phyloP scores from a whole-genome alignment of 2,797 vertebrate genomes.

The Mus minutoides region DNA sequence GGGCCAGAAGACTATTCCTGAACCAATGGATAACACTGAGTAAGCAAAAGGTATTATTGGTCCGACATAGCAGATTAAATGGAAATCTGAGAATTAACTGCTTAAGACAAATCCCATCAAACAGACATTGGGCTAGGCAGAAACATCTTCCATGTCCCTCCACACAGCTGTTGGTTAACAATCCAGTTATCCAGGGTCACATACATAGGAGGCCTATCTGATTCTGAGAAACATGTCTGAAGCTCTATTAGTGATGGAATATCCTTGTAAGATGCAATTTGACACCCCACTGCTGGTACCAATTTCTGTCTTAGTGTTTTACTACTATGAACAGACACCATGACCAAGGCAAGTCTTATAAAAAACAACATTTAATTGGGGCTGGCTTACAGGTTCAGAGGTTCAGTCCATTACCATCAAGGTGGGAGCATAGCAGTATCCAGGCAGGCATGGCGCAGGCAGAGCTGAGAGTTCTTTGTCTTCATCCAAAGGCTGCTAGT shows the following conservation, averaged over 20 bases:
- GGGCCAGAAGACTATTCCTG: background rate
- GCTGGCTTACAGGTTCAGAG: no score
- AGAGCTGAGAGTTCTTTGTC: no score
- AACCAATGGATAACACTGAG: background rate
- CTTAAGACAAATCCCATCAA: background rate
- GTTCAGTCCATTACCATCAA: no score
- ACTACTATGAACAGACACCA: no score
- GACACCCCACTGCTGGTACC: no score
- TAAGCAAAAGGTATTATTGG: background rate
- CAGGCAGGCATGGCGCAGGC: no score
- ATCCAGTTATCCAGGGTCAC: background rate
- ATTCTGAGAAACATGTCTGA: background rate
- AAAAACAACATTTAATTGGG: no score
- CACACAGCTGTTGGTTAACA: background rate
- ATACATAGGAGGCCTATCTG: background rate
- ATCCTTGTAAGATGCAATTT: background rate
- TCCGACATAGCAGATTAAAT: background rate
- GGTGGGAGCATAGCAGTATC: no score
- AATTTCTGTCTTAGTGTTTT: no score
- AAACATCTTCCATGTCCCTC: background rate
- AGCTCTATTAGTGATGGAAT: background rate
- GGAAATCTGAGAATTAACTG: background rate
- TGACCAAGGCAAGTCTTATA: no score
- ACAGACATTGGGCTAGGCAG: background rate
- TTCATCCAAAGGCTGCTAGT: no score